Evolutionary conservation across 2,888 invertebrate species (phyloP), one percentile per base, ranked within the genome.

Genomic region (Endotricha flammealis): DNA sequence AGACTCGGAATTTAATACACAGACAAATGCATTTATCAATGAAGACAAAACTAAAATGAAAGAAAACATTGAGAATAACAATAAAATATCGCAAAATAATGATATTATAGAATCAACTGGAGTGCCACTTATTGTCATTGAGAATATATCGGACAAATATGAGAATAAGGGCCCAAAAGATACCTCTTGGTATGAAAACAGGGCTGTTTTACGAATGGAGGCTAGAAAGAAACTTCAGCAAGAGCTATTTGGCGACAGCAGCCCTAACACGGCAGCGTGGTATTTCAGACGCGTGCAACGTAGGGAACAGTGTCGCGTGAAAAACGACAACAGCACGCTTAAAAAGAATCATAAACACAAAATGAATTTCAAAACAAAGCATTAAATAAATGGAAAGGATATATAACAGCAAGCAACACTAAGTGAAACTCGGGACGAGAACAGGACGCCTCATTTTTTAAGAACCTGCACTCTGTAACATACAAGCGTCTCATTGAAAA

Each of bases 231-330:
- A 61, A 46, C 47, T 81, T 2, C 76, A 82, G 44, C 57, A 66
- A 24, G 83, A 78, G 36, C 42, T 78, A 8, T 77, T 81, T 48
- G 75, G 75, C 9, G 71, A 74, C 16, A 61, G 53, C 9, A 66
- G 57, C 23, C 56, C 64, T 1, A 79, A 79, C 43, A 73, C 67
- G 25, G 81, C 83, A 1, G 70, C 72, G 1, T 87, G 87, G 87
- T 87, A 87, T 48, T 87, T 87, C 44, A 67, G 77, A 10, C 76
- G 86, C 13, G 81, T 87, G 86, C 72, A 76, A 33, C 70, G 70
- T 38, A 69, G 87, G 4, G 86, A 87, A 36, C 82, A 85, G 37
- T 81, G 82, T 38, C 76, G 86, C 29, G 61, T 70, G 3, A 79
- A 80, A 38, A 64, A 64, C 9, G 72, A 77, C 36, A 85, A 81